phyloP scores from a whole-genome alignment of 35 echinoderm and acorn worm genomes.

The Amphiura filiformis region DNA sequence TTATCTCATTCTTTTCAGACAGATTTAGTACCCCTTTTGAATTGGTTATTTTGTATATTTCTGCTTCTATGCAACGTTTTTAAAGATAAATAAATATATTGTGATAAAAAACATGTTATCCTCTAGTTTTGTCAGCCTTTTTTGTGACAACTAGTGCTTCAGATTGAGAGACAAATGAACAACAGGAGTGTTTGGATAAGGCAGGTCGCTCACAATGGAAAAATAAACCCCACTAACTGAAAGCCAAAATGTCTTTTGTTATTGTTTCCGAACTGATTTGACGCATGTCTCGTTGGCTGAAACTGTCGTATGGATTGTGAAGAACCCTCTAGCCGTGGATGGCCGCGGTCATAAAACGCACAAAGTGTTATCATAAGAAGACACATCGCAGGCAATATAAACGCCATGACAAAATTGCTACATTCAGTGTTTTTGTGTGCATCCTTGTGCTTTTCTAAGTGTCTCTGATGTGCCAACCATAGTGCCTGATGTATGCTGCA shows the following conservation, averaged over 20 bases:
- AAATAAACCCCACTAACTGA: neutral
- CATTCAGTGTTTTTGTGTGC: neutral
- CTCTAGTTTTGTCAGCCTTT: neutral
- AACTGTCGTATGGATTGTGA: conserved; percentile 6
- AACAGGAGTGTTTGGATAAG: neutral
- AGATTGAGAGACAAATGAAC: neutral
- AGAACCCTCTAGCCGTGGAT: conserved; percentile 6
- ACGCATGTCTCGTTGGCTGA: neutral
- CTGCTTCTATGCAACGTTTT: no score
- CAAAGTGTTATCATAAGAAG: conserved; percentile 3
- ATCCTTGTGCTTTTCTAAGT: neutral
- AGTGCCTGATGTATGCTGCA: no score
- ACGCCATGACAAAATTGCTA: neutral
- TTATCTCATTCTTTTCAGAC: no score
- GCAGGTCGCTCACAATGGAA: neutral
- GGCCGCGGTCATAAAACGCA: neutral
- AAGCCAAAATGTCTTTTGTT: conserved; percentile 10
- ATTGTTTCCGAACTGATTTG: conserved; percentile 4
- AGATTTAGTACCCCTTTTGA: no score
- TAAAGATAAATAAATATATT: no score
- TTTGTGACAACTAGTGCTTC: neutral
- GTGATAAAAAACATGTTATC: neutral
- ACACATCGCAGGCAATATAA: conserved; percentile 1
- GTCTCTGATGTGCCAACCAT: neutral
- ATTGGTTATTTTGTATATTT: no score